Evolutionary conservation across 1,140 invertebrate species (phyloP).

Genomic region (Leptinotarsa defecta): DNA sequence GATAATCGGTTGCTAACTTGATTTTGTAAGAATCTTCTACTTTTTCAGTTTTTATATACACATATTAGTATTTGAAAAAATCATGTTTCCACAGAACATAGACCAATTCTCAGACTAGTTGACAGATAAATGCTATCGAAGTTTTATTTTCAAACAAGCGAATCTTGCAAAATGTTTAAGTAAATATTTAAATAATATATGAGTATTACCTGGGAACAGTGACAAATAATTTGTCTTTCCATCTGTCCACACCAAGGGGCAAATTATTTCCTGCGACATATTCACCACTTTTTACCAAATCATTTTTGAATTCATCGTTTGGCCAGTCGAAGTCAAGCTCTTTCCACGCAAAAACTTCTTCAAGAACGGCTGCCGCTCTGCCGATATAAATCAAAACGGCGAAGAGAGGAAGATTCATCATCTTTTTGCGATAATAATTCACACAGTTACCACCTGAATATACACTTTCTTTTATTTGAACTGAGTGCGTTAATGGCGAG

Average conservation of each 20-base stretch:
- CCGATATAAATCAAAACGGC: slow-evolving; percentile 9
- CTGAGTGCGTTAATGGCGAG: not conserved
- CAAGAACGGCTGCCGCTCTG: slow-evolving; percentile 50
- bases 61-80: too few relatives aligned
- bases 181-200: not conserved
- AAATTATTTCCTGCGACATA: slow-evolving; percentile 75
- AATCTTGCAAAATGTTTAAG: too few relatives aligned
- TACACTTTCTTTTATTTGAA: too few relatives aligned
- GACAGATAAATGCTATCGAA: too few relatives aligned
- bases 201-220: slow-evolving; percentile 66
- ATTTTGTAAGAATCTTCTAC: too few relatives aligned
- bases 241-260: slow-evolving; percentile 72
- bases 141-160: too few relatives aligned
- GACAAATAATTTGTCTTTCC: slow-evolving; percentile 77
- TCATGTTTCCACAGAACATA: too few relatives aligned
- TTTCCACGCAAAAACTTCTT: slow-evolving; percentile 70
- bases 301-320: slow-evolving; percentile 62
- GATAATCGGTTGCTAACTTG: too few relatives aligned
- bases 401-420: slow-evolving; percentile 13
- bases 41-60: too few relatives aligned
- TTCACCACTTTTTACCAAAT: slow-evolving; percentile 64
- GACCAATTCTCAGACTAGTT: too few relatives aligned
- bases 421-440: not conserved
- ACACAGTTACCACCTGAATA: too few relatives aligned
- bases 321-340: slow-evolving; percentile 73